Evolutionary conservation across 1,140 invertebrate genomes (phyloP), one percentile per base, ranked within the genome.

Genomic region (Ostrea edulis): DNA sequence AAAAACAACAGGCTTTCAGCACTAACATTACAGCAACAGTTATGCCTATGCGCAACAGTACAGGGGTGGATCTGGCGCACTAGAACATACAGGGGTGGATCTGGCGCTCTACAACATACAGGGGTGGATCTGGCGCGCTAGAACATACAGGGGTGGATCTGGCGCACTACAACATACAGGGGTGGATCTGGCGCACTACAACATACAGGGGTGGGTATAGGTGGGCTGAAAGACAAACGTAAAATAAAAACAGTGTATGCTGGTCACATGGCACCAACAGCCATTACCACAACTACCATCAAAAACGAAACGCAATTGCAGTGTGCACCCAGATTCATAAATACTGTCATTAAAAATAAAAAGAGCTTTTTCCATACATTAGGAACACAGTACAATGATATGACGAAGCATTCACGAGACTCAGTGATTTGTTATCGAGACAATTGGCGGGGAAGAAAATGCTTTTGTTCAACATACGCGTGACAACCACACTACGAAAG

Each of bases 391-490:
- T 62, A n/a, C 55, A 62, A 62, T 58, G 55, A 58, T 62, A 62
- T 62, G 55, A 62, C n/a, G 17, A 62, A 44, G 35, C 35, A 62
- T 62, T 62, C 55, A 62, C 55, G 55, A 62, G 55, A 62, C 20
- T 62, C 55, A 20, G 55, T 62, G 55, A 62, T 62, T 62, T 62
- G 68, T 77, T 77, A 77, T 35, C 29, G 68, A 77, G 68, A 77
- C 68, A 62, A 17, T 62, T 62, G 35, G 35, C 35, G 5, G 35
- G 35, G 35, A n/a, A n/a, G 35, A 5, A 44, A 44, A 44, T 44
- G 35, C 35, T 44, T 44, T 44, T 44, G 35, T 44, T 44, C 35
- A 44, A 5, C n/a, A n/a, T n/a, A n/a, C n/a, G n/a, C n/a, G n/a
- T n/a, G n/a, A n/a, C 35, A 44, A 44, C 35, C 35, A 44, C 35